These are phyloP conservation scores for Crepidodera aurea DNA, from an alignment of 2,888 invertebrate species.

Conservation along the genomic window DNA sequence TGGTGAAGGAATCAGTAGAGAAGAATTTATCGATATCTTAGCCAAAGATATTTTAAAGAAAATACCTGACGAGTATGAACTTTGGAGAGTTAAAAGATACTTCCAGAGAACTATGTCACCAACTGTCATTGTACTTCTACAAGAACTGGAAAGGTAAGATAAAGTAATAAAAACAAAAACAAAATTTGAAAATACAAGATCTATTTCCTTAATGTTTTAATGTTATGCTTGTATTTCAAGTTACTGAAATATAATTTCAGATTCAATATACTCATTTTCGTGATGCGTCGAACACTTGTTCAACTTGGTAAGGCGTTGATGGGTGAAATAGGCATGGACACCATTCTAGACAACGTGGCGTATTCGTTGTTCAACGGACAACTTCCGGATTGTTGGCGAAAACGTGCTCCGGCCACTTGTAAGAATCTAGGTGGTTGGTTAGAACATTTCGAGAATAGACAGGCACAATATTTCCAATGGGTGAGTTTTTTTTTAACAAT, in stretches of 20 bases:
- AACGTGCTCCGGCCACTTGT: conserved; percentile 83
- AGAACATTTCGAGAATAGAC: conserved; percentile 79
- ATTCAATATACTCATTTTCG: conserved; percentile 79
- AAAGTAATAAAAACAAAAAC: background rate
- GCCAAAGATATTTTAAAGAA: conserved; percentile 81
- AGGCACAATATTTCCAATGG: conserved; percentile 80
- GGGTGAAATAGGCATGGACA: conserved; percentile 94
- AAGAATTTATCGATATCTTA: conserved; percentile 83
- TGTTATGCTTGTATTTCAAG: too few relatives aligned
- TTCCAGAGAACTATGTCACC: conserved; percentile 84
- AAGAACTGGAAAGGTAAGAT: conserved; percentile 78
- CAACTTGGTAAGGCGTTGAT: conserved; percentile 84
- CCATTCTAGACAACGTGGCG: conserved; percentile 82
- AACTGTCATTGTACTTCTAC: conserved; percentile 84
- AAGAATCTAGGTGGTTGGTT: conserved; percentile 91
- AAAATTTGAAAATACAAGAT: too few relatives aligned
- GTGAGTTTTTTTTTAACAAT: too few relatives aligned
- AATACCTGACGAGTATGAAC: conserved; percentile 79
- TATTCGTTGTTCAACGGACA: conserved; percentile 85
- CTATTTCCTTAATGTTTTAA: too few relatives aligned
- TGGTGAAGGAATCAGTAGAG: conserved; percentile 79
- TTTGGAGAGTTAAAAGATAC: conserved; percentile 77
- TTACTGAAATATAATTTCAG: background rate
- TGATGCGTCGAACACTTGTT: conserved; percentile 75
- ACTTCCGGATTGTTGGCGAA: conserved; percentile 82